phyloP scores from a whole-genome alignment of 2,888 invertebrate genomes.

The Halocaridina rubra region DNA sequence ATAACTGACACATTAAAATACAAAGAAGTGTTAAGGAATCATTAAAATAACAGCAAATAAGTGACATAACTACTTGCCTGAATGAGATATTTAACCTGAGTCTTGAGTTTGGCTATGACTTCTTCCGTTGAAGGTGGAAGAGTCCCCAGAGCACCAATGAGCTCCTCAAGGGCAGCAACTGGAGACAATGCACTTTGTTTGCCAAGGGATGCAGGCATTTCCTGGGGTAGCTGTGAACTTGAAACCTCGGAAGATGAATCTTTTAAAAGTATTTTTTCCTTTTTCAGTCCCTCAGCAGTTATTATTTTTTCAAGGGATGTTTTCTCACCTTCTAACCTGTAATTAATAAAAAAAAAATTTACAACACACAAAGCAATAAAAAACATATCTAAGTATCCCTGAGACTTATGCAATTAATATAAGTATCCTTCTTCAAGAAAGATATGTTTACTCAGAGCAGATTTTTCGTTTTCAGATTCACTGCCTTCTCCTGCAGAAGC shows the following conservation, averaged over 20 bases:
- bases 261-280: no score
- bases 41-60: neutral
- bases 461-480: no score
- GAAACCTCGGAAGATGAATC: no score
- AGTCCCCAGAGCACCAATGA: slow-evolving; percentile 32
- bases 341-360: neutral
- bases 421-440: no score
- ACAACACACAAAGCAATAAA: neutral
- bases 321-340: slow-evolving; percentile 48
- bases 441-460: no score
- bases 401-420: no score
- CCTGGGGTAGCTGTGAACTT: no score
- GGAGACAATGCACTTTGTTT: slow-evolving; percentile 4
- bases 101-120: slow-evolving; percentile 46
- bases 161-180: slow-evolving; percentile 29
- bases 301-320: slow-evolving; percentile 39
- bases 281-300: slow-evolving; percentile 1
- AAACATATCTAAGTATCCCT: no score
- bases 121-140: slow-evolving; percentile 50
- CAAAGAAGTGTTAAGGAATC: neutral
- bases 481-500: no score
- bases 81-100: slow-evolving; percentile 35
- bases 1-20: no score
- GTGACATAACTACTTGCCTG: slow-evolving; percentile 22
- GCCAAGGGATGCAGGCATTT: no score